These are phyloP conservation scores for Tricholauxania praeusta DNA, from an alignment of 2,888 invertebrate genomes.

Conservation along the genomic window DNA sequence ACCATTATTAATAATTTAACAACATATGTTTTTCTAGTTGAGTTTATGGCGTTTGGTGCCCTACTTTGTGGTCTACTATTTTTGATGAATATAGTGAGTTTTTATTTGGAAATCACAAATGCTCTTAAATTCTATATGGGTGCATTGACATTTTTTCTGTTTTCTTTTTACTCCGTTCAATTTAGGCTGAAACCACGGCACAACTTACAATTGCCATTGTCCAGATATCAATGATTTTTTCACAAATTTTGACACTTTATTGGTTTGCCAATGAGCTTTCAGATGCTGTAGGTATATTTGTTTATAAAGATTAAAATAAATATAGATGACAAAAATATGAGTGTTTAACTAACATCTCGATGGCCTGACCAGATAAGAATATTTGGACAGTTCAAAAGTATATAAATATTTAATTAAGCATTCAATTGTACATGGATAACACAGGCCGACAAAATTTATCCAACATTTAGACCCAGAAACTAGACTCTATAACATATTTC, in stretches of 20 bases:
- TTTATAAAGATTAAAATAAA: no score
- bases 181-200: constrained; percentile 43
- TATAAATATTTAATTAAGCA: no score
- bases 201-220: constrained; percentile 42
- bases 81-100: constrained; percentile 48
- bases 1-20: constrained; percentile 19
- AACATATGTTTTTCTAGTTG: constrained; percentile 38
- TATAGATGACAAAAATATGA: no score
- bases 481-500: no score
- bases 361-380: no score
- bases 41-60: constrained; percentile 49
- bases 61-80: constrained; percentile 51
- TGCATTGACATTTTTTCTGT: not conserved
- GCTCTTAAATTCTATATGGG: not conserved
- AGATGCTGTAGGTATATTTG: constrained; percentile 33
- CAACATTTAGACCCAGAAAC: no score
- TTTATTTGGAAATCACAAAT: not conserved
- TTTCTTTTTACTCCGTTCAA: not conserved
- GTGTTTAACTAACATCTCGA: no score
- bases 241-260: constrained; percentile 46
- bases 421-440: no score
- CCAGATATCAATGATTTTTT: constrained; percentile 45
- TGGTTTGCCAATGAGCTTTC: constrained; percentile 47
- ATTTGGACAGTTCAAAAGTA: no score
- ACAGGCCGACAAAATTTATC: no score